Conservation (phyloP, 2,113 vertebrate species). For the Strigops habroptila region DNA sequence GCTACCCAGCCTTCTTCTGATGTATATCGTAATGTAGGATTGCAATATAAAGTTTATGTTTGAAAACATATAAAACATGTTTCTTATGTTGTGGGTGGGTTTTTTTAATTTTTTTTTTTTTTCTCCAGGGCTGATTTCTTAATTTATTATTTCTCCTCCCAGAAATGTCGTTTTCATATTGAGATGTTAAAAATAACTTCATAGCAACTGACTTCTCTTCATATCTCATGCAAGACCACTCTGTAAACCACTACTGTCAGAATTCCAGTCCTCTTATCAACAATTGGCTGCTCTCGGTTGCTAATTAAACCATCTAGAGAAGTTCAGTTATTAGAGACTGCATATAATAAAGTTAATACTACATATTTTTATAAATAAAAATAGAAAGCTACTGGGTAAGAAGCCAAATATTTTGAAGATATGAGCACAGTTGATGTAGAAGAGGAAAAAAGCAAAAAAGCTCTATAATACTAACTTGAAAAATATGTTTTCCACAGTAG, state of each 20-base stretch:
- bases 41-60: background rate
- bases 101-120: background rate
- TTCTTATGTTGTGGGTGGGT: rapidly evolving
- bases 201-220: background rate
- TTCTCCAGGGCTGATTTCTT: background rate
- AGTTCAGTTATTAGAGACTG: background rate
- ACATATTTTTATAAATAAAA: background rate
- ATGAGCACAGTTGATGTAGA: background rate
- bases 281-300: background rate
- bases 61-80: background rate
- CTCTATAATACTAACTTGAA: background rate
- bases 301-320: background rate
- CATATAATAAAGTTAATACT: background rate
- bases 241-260: background rate
- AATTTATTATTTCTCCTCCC: background rate
- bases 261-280: background rate
- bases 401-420: background rate
- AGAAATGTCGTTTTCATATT: background rate
- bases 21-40: background rate
- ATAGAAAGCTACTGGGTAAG: background rate
- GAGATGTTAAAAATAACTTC: slow-evolving; percentile 10
- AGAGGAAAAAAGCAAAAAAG: background rate
- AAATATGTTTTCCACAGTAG: background rate
- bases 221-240: background rate
- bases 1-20: background rate